Conservation (phyloP, 2,888 invertebrate species). For the Pardosa pseudoannulata region DNA sequence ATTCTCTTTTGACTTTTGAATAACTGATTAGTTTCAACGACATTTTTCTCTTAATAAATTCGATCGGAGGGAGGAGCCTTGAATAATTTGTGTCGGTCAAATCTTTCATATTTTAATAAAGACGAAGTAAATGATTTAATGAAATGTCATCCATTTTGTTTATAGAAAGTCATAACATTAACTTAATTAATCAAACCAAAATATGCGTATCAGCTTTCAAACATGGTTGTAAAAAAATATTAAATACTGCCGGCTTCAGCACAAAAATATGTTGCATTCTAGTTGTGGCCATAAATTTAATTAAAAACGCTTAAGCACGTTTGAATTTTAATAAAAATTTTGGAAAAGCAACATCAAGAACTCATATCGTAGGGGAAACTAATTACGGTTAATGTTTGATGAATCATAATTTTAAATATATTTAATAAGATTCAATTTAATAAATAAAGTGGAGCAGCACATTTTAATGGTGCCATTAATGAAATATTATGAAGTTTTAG, state of each 20-base stretch:
- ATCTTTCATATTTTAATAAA: no score
- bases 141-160: background rate
- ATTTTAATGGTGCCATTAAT: background rate
- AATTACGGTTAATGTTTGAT: constrained; percentile 1
- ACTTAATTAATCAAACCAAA: background rate
- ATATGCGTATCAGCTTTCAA: background rate
- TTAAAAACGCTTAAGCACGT: background rate
- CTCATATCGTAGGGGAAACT: constrained; percentile 1
- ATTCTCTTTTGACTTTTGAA: no score
- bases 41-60: no score
- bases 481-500: constrained; percentile 7
- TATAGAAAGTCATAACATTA: background rate
- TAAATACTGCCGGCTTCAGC: background rate
- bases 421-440: constrained; percentile 11
- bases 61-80: no score
- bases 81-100: no score
- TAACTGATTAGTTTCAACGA: no score
- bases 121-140: no score
- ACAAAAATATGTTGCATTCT: background rate
- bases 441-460: background rate
- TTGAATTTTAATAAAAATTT: background rate
- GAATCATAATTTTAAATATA: constrained; percentile 13
- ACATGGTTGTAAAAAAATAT: background rate
- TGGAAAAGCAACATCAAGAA: background rate
- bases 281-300: background rate